These are phyloP conservation scores for Rhyacophila evoluta DNA, from an alignment of 2,888 invertebrate genomes.

Conservation along the genomic window DNA sequence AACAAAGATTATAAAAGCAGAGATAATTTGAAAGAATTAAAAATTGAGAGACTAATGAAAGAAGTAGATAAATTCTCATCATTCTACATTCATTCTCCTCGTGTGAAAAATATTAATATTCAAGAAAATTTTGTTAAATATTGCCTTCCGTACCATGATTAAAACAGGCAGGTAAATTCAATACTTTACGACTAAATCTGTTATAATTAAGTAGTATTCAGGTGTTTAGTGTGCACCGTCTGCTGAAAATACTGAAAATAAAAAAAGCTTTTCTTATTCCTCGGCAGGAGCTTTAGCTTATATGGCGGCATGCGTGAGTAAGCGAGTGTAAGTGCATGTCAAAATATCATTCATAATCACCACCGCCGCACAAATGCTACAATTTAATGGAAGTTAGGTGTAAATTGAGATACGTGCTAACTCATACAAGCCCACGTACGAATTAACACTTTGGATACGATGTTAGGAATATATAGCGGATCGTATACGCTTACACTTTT, in stretches of 20 bases:
- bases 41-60: no score
- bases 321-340: constrained; percentile 42
- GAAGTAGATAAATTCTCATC: no score
- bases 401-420: constrained; percentile 53
- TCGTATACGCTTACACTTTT: background rate
- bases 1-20: no score
- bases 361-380: constrained; percentile 47
- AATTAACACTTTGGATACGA: constrained; percentile 46
- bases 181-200: no score
- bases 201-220: no score
- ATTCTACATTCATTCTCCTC: no score
- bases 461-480: constrained; percentile 26
- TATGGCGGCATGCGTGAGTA: constrained; percentile 28
- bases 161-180: no score
- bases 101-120: no score
- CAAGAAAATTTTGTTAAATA: no score
- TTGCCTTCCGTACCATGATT: no score
- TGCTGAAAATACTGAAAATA: background rate
- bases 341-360: constrained; percentile 51
- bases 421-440: constrained; percentile 33
- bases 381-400: constrained; percentile 54
- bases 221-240: no score
- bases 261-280: background rate
- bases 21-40: no score
- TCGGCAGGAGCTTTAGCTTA: background rate